Evolutionary conservation across 2,113 vertebrate species (phyloP), one percentile per base, ranked within the genome.

Genomic region (Dipodomys stephensi): DNA sequence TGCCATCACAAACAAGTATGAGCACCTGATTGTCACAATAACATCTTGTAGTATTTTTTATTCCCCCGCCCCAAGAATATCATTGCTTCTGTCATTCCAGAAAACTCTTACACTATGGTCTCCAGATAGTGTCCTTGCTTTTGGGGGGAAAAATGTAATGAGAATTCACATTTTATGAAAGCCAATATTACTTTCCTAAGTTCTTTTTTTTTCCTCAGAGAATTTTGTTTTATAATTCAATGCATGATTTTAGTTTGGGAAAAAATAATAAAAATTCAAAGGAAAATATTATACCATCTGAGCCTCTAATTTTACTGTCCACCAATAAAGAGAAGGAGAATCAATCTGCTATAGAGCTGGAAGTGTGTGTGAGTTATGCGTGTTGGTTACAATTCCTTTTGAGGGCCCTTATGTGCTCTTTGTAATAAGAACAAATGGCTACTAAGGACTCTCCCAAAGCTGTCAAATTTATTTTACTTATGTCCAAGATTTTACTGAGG

Each of bases 381-480:
- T 35, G 68, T 62, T 89, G 83, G 84, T 93, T 79, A 77, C 65
- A 68, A 23, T 89, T 88, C 76, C 76, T 86, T 92, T 25, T 27
- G 86, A 94, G 81, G 92, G 83, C 53, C 74, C 83, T 94, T 87
- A 8, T 6, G 2, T 6, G 4, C 65, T 67, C 67, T 57, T 90
- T 95, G 71, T 85, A 92, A 95, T 97, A 92, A 82, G 94, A 91
- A 77, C 0, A 4, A 95, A 93, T 95, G 65, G 62, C 19, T 53
- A 95, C 87, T 95, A 28, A 92, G 94, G 84, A 88, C 77, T 64
- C 20, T 69, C 77, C 93, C 96, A 91, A 83, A 74, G 83, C 87
- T 82, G 72, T 94, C 94, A 81, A 30, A 15, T 89, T 97, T 85
- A 72, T 30, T 95, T 97, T 97, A 97, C 22, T 69, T 88, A 91